Percentiles rank a stretch among this genome's conserved stretches.
These are phyloP conservation scores for Triplophysa bombifrons DNA, from an alignment of 2,797 vertebrate genomes.

Conservation along the genomic window DNA sequence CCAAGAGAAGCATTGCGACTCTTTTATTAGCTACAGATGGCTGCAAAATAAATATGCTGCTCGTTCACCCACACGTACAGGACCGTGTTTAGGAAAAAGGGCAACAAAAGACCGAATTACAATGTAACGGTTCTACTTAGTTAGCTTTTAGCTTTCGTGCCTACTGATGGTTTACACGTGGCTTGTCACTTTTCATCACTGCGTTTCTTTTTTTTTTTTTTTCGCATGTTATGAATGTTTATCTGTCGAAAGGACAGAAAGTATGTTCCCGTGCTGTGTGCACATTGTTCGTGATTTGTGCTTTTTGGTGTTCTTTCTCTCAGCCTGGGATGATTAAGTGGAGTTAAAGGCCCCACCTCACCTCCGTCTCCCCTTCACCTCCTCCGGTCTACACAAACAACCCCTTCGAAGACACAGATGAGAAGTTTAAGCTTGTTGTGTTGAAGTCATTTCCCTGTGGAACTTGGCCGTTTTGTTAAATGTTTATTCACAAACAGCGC, in stretches of 20 bases:
- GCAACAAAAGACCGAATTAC: conserved; percentile 56
- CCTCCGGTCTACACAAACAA: conserved; percentile 60
- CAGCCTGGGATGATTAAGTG: conserved; percentile 50
- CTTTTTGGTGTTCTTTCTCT: conserved; percentile 48
- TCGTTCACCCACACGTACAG: conserved; percentile 49
- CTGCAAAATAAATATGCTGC: conserved; percentile 53
- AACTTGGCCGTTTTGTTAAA: conserved; percentile 50
- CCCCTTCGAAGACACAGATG: conserved; percentile 59
- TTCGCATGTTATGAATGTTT: conserved; percentile 64
- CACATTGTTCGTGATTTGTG: conserved; percentile 30
- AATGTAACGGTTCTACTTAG: conserved; percentile 63
- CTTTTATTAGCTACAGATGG: conserved; percentile 56
- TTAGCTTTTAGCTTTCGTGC: conserved; percentile 78
- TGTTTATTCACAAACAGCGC: conserved; percentile 27
- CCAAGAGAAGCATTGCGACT: conserved; percentile 38
- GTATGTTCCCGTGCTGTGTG: conserved; percentile 23
- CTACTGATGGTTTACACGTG: conserved; percentile 75
- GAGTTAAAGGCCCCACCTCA: conserved; percentile 18
- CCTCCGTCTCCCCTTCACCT: conserved; percentile 38
- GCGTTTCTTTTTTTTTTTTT: conserved; percentile 55
- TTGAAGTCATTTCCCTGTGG: conserved; percentile 47
- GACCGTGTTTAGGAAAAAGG: conserved; percentile 67
- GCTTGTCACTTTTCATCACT: conserved; percentile 71
- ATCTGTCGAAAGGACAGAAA: conserved; percentile 38
- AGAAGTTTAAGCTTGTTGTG: conserved; percentile 50